Base-by-base conservation (phyloP, 2,113 vertebrate genomes). In the Carlito syrichta region DNA sequence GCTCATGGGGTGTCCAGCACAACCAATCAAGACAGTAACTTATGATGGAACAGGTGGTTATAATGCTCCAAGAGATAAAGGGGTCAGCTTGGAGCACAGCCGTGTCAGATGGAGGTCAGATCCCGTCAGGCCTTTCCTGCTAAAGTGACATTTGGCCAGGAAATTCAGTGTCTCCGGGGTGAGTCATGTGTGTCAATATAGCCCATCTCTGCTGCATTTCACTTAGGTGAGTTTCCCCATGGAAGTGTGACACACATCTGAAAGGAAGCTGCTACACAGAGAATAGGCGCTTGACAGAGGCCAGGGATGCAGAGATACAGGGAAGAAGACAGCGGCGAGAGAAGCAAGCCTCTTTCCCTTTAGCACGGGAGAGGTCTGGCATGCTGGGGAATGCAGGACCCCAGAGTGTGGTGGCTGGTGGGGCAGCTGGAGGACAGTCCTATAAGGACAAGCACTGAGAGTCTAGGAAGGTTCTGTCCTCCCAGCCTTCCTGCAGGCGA, bases 61-160 rank as follows among this genome's bases (percentile, higher is more conserved):
- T 17, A 58, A 76, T n/a, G 27, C 38, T 76, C 73, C 48, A 12
- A 69, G 52, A 40, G 62, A 40, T 82, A 63, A 69, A 52, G 12
- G 50, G 63, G 35, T 60, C 52, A 82, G 16, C 20, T 77, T 14
- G 11, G 22, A 76, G 5, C 6, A 79, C n/a, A 62, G 52, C 40
- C 86, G 83, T 79, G 91, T 96, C 60, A 94, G 58, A 45, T 48
- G 56, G 35, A 88, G 58, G 14, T 73, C 11, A 22, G 43, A 43
- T 92, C 88, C 92, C n/a, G 85, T 74, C 91, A 52, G 74, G 50
- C 43, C 78, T 74, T 93, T 79, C 79, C 95, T 87, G 69, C 23
- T 76, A 63, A 83, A 62, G 73, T 86, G 68, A 60, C 48, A 77
- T 78, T 56, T 95, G 73, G 92, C n/a, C 48, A 56, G 38, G 52